These are phyloP conservation scores for Lasaia peninsularis DNA, from an alignment of 1,140 invertebrate genomes.

Conservation along the genomic window DNA sequence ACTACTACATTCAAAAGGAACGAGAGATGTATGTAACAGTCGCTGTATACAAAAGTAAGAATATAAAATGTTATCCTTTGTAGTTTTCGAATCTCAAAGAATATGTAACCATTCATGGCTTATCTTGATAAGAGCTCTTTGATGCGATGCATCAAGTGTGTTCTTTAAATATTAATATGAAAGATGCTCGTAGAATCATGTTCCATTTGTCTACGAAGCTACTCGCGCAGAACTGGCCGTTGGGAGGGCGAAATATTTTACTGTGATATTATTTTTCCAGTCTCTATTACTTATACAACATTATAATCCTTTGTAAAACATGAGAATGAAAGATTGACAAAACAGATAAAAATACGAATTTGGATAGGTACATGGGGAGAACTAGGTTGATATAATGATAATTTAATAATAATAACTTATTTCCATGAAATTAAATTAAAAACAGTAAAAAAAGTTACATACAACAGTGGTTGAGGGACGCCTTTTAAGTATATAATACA, in stretches of 20 bases:
- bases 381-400: too few species aligned
- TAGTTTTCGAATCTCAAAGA: conserved; percentile 22
- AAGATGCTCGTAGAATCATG: conserved; percentile 5
- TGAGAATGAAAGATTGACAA: too few species aligned
- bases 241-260: neutral
- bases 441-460: too few species aligned
- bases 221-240: neutral
- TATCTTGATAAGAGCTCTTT: conserved; percentile 19
- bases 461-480: too few species aligned
- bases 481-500: too few species aligned
- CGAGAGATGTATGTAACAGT: neutral
- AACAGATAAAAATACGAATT: too few species aligned
- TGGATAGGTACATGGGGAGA: too few species aligned
- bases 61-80: conserved; percentile 22
- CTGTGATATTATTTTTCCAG: neutral
- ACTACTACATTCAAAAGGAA: too few species aligned
- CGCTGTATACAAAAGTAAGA: conserved; percentile 8
- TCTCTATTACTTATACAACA: neutral
- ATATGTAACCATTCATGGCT: conserved; percentile 14
- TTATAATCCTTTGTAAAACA: neutral
- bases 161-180: conserved; percentile 12
- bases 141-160: conserved; percentile 20
- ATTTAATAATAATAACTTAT: too few species aligned
- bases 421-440: too few species aligned
- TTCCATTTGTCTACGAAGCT: conserved; percentile 6